Evolutionary conservation across 2,888 invertebrate species (phyloP).

Genomic region (Ophion ventricosus): DNA sequence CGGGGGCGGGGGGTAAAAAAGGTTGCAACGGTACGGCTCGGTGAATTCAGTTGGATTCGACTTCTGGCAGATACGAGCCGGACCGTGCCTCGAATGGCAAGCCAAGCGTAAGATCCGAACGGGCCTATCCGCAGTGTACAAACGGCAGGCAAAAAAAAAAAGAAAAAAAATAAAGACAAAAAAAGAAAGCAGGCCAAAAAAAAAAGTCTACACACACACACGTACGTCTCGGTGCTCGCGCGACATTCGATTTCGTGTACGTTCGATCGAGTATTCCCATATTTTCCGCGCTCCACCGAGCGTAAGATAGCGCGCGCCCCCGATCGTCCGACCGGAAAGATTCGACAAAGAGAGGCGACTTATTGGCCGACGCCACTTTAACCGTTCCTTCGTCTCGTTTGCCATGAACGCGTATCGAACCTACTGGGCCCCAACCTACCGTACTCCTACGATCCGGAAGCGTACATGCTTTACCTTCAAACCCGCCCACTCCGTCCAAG

Average conservation of each 20-base stretch:
- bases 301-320: constrained; percentile 73
- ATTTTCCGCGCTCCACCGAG: constrained; percentile 78
- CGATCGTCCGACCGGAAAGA: constrained; percentile 76
- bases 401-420: constrained; percentile 41
- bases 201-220: neutral
- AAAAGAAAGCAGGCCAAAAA: neutral
- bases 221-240: neutral
- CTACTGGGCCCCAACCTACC: constrained; percentile 21
- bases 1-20: no score
- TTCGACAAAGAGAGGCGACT: constrained; percentile 79
- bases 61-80: constrained; percentile 66
- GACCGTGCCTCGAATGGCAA: constrained; percentile 73
- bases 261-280: constrained; percentile 79
- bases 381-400: constrained; percentile 67
- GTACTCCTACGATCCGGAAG: neutral
- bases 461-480: neutral
- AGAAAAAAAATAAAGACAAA: neutral
- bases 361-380: constrained; percentile 79
- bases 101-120: constrained; percentile 56
- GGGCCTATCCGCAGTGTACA: constrained; percentile 54
- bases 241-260: constrained; percentile 71
- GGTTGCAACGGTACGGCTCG: constrained; percentile 8
- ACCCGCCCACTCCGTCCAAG: no score
- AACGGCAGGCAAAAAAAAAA: constrained; percentile 23
- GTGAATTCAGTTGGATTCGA: constrained; percentile 64